Evolutionary conservation across 2,113 vertebrate genomes (phyloP).

Genomic region (Hypanus sabinus): DNA sequence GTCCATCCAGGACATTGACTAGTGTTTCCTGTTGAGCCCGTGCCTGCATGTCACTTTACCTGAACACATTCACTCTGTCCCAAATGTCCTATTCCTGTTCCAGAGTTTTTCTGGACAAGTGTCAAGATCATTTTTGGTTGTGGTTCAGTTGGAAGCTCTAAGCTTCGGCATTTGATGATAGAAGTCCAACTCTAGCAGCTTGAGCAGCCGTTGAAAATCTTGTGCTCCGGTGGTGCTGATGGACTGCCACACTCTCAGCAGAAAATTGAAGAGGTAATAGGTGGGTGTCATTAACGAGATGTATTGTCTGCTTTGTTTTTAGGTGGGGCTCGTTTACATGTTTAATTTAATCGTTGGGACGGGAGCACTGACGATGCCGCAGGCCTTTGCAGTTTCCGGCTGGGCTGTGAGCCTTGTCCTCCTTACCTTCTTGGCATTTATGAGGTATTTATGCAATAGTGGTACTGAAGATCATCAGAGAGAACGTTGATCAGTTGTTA

Average conservation of each 20-base stretch:
- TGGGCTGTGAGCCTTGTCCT: conserved; percentile 87
- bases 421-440: conserved; percentile 79
- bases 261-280: background rate
- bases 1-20: too few species aligned
- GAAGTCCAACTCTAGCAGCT: background rate
- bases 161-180: background rate
- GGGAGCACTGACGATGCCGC: conserved; percentile 92
- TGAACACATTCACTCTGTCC: too few species aligned
- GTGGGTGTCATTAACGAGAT: background rate
- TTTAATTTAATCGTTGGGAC: conserved; percentile 97
- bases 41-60: too few species aligned
- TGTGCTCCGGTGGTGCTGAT: background rate
- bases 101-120: background rate
- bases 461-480: background rate
- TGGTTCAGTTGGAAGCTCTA: background rate
- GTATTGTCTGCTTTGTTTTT: conserved; percentile 38
- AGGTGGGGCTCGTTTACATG: conserved; percentile 98
- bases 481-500: background rate
- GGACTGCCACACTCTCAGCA: background rate
- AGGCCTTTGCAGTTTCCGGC: conserved; percentile 82
- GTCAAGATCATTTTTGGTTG: background rate
- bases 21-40: too few species aligned
- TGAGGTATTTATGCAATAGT: conserved; percentile 67
- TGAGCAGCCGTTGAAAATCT: background rate
- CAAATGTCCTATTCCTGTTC: background rate